Evolutionary conservation across 2,113 vertebrate genomes (phyloP).

Genomic region (Diglossa brunneiventris): DNA sequence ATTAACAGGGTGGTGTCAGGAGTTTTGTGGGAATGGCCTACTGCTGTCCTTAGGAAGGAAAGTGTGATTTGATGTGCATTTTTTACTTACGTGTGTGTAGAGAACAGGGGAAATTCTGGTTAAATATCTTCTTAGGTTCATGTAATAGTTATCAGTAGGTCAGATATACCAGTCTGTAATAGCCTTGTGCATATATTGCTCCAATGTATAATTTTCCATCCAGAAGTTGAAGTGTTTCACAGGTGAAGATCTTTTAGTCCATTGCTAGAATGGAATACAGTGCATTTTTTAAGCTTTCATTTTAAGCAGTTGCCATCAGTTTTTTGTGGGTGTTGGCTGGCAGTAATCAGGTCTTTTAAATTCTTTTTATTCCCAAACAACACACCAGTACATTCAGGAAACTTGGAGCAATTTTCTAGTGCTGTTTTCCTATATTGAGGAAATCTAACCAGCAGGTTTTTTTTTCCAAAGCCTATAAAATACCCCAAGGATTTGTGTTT

Average conservation of each 20-base stretch:
- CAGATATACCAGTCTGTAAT: neutral
- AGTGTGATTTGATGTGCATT: accelerated
- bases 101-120: neutral
- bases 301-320: neutral
- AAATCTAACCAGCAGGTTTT: neutral
- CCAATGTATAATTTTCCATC: neutral
- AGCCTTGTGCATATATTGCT: neutral
- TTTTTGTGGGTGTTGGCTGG: neutral
- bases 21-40: neutral
- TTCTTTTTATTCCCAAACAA: neutral
- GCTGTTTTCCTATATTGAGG: neutral
- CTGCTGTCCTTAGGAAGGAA: neutral
- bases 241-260: neutral
- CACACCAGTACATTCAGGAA: neutral
- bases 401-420: neutral
- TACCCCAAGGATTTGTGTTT: neutral
- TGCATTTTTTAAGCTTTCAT: neutral
- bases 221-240: neutral
- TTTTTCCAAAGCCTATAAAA: neutral
- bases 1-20: accelerated
- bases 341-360: neutral
- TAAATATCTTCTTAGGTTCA: neutral
- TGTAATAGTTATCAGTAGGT: neutral
- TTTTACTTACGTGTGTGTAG: accelerated
- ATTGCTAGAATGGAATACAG: neutral